Conservation (phyloP, 2,797 vertebrate species). For the Phalanger gymnotis region DNA sequence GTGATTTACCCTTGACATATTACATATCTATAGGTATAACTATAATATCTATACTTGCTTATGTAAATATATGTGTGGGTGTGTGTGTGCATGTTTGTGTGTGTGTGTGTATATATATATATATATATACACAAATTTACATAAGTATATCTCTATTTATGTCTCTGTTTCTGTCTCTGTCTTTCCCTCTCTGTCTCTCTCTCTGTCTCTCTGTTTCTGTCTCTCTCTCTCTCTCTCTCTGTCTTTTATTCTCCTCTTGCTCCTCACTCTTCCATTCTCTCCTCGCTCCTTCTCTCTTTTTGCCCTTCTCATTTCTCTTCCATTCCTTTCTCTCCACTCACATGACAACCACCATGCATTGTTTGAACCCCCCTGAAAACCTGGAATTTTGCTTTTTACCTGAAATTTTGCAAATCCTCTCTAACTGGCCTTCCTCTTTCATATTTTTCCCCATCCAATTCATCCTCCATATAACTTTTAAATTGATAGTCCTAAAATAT, state of each 20-base stretch:
- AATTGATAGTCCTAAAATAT: not conserved
- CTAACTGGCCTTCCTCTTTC: not conserved
- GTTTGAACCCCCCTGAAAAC: too few relatives aligned
- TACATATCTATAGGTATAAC: not conserved
- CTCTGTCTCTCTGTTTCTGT: too few relatives aligned
- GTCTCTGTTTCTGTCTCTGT: too few relatives aligned
- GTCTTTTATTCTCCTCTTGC: not conserved
- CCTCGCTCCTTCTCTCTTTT: not conserved
- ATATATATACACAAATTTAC: too few relatives aligned
- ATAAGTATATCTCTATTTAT: too few relatives aligned
- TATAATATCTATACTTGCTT: too few relatives aligned
- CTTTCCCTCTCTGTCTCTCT: too few relatives aligned
- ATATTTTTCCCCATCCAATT: not conserved
- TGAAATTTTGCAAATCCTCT: not conserved
- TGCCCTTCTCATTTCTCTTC: not conserved
- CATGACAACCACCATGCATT: not conserved
- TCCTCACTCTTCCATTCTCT: not conserved
- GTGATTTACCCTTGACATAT: not conserved
- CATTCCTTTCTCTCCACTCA: not conserved
- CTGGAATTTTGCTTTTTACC: not conserved
- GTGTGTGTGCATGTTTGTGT: too few relatives aligned
- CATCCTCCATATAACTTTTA: too few relatives aligned
- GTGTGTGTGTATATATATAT: too few relatives aligned
- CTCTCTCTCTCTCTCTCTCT: too few relatives aligned
- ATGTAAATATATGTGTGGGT: too few relatives aligned